Conservation (phyloP, 2,888 invertebrate genomes). For the Drosophila multiciliata region DNA sequence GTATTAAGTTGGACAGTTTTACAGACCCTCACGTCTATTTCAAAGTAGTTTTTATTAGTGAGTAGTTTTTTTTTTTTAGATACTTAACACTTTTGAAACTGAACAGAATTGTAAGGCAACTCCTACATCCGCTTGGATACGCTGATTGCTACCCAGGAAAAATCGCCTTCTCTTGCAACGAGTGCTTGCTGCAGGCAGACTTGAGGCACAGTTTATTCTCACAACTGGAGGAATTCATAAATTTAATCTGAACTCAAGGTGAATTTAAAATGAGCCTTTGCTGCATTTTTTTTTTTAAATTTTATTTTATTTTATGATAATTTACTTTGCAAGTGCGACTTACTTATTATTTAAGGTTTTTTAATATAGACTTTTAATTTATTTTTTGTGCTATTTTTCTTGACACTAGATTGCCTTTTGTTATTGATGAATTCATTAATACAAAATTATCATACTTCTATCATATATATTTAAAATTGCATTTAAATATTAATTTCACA, state of each 20-base stretch:
- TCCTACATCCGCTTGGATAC: background rate
- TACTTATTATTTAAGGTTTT: background rate
- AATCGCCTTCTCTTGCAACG: background rate
- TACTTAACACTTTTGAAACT: too few relatives aligned
- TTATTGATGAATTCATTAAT: background rate
- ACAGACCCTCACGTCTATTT: background rate
- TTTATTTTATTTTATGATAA: background rate
- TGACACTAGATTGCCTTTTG: background rate
- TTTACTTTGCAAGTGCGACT: background rate
- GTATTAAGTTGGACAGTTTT: constrained; percentile 22
- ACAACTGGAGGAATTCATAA: background rate
- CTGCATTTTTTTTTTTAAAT: background rate
- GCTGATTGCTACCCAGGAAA: background rate
- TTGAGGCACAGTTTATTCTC: background rate
- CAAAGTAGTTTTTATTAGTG: background rate
- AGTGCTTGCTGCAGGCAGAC: background rate
- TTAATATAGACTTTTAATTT: rapidly evolving
- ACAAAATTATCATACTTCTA: background rate
- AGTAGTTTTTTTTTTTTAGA: background rate
- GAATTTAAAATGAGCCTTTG: background rate
- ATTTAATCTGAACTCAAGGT: background rate
- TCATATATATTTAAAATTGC: background rate
- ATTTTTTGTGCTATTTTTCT: background rate
- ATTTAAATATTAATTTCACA: constrained; percentile 39
- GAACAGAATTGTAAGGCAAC: background rate